Conservation (phyloP, 2,113 vertebrate species). For the Vulpes ferrilata region DNA sequence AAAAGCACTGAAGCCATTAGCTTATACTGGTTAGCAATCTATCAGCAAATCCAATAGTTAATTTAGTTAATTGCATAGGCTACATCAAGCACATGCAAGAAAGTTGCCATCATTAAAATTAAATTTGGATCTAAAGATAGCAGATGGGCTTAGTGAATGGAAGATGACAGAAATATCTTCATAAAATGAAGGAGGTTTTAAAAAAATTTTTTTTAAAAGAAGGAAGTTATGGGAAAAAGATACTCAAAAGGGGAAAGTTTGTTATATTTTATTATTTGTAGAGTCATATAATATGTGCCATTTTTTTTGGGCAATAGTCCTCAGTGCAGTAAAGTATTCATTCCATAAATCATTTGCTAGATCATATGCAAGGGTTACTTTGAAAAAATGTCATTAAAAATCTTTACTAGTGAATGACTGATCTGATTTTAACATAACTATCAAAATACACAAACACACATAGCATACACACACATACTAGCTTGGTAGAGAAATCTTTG, state of each 20-base stretch:
- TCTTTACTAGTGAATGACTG: slow-evolving; percentile 31
- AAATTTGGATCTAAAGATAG: slow-evolving; percentile 66
- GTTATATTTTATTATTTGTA: slow-evolving; percentile 57
- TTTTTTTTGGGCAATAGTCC: background rate
- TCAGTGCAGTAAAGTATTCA: background rate
- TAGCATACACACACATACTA: background rate
- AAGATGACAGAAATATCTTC: slow-evolving; percentile 25
- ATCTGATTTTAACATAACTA: slow-evolving; percentile 62
- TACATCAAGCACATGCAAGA: slow-evolving; percentile 87
- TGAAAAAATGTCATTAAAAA: slow-evolving; percentile 56
- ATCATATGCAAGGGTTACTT: slow-evolving; percentile 4
- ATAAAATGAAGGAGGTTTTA: slow-evolving; percentile 55
- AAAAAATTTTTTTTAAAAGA: background rate
- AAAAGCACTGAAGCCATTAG: slow-evolving; percentile 81
- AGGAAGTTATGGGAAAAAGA: slow-evolving; percentile 66
- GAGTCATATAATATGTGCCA: background rate
- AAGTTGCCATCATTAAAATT: slow-evolving; percentile 76
- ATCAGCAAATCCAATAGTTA: slow-evolving; percentile 75
- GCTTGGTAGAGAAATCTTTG: background rate
- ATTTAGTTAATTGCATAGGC: slow-evolving; percentile 77
- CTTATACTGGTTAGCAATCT: slow-evolving; percentile 82
- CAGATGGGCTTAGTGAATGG: slow-evolving; percentile 53
- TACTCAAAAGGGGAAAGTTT: slow-evolving; percentile 38
- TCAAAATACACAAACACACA: background rate
- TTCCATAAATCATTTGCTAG: slow-evolving; percentile 47